Evolutionary conservation across 2,888 invertebrate species (phyloP), one percentile per base, ranked within the genome.

Genomic region (Pandemis corylana): DNA sequence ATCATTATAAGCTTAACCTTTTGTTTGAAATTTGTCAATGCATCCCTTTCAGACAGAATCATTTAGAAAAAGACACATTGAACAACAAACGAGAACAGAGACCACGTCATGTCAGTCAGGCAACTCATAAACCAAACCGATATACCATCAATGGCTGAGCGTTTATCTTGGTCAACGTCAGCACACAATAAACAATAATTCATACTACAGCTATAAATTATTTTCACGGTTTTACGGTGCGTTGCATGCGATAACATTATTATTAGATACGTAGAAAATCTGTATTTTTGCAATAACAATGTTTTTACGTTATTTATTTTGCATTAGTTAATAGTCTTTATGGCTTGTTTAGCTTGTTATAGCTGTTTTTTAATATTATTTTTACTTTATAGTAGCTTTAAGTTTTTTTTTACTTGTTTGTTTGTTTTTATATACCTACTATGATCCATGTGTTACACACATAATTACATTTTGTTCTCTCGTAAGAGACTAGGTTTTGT

Each of bases 181-280:
- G 10, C 59, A 59, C 59, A n/a, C 59, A 59, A 59, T 59, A 59
- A 59, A 59, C 28, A 12, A 59, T 59, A 59, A 59, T 59, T 59
- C 59, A 59, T 28, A 59, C 59, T 28, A 28, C 12, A 12, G 59
- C 59, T 28, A 28, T 59, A 59, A 59, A 59, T 59, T 28, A 28
- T 59, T 20, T 59, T 28, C 28, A 28, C 59, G 10, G 28, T 59
- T 28, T 28, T 28, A 59, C 59, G 59, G 28, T 59, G 2, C 28
- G 2, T 12, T 59, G 59, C 12, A 28, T 12, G 12, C 12, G 59
- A 28, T 59, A 28, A 28, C 0, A 12, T 59, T 59, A 5, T 59
- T 12, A 59, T 28, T 59, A 28, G 28, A 59, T 53, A 59, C 7
- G 12, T 59, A 10, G 10, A 10, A 59, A 59, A 12, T 12, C 28